Base-by-base conservation (phyloP, 2,888 invertebrate species). In the Dysmachus trigonus region DNA sequence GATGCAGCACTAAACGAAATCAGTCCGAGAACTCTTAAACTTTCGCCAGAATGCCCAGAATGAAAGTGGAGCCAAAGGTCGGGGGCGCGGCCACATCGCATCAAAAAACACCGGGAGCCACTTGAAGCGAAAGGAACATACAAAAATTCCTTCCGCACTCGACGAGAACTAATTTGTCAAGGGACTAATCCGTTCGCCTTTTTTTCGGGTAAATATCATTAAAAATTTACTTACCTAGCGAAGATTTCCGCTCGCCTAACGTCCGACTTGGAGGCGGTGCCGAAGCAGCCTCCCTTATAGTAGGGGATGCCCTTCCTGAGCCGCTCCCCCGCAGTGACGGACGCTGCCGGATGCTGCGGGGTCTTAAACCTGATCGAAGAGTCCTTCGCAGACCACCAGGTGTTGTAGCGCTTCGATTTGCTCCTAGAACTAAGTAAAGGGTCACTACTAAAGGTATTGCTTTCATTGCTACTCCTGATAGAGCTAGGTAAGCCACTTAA, bases 401-500 rank as follows among this genome's bases (percentile, higher is more conserved):
- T 87, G 77, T 87, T 88, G 71, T 87, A 86, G 77, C 88, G 88
- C 85, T 88, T 88, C 38, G 83, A 82, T 84, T 88, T 88, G 30
- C 15, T 62, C 27, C 62, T 85, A 76, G 38, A 76, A 85, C 22
- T 41, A 74, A 72, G 38, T 62, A 38, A 77, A 53, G 47, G 18
- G 62, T 79, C 41, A 15, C 38, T 88, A 85, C 30, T 62, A 84
- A 79, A 85, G 76, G 47, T 87, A 87, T 87, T 86, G 86, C 81
- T 85, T 86, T 87, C 85, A 88, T 88, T 86, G 87, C 87, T 81
- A 85, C 86, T 85, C 74, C 86, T 74, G 77, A 86, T 86, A 86
- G 87, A 74, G 88, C 87, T 88, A 87, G 88, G 88, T 90, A 90
- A 89, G 90, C 89, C 90, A 90, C 90, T 90, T 89, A 88, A 88